These are phyloP conservation scores for Peromyscus eremicus DNA, from an alignment of 2,797 vertebrate genomes.

Conservation along the genomic window DNA sequence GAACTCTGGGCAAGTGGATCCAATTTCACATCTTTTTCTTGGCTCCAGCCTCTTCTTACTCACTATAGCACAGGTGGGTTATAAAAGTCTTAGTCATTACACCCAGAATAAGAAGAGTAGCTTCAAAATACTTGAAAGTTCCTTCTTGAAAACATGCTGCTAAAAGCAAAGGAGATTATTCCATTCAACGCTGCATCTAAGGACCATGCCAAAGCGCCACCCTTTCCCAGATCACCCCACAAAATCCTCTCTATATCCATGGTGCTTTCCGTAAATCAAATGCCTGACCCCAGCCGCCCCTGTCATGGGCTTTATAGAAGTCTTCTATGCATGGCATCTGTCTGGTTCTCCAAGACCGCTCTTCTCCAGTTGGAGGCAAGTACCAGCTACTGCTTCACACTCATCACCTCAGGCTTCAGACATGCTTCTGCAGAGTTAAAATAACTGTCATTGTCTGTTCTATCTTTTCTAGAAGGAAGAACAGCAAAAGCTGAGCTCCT, in stretches of 20 bases:
- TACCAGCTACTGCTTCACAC: not conserved
- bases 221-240: not conserved
- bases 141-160: not conserved
- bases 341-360: not conserved
- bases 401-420: not conserved
- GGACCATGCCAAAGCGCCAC: not conserved
- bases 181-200: not conserved
- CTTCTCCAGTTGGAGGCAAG: not conserved
- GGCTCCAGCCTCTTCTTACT: not conserved
- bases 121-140: not conserved
- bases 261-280: not conserved
- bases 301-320: not conserved
- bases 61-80: not conserved
- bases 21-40: not conserved
- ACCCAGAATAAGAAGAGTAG: constrained; percentile 27
- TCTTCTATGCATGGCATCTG: not conserved
- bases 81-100: constrained; percentile 10
- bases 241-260: not conserved
- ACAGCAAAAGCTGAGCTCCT: constrained; percentile 8
- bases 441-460: not conserved
- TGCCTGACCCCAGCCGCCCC: not conserved
- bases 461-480: not conserved
- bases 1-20: not conserved
- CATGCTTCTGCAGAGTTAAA: not conserved
- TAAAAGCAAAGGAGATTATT: not conserved